These are phyloP conservation scores for Molorchus minor DNA, from an alignment of 2,888 invertebrate species.

Conservation along the genomic window DNA sequence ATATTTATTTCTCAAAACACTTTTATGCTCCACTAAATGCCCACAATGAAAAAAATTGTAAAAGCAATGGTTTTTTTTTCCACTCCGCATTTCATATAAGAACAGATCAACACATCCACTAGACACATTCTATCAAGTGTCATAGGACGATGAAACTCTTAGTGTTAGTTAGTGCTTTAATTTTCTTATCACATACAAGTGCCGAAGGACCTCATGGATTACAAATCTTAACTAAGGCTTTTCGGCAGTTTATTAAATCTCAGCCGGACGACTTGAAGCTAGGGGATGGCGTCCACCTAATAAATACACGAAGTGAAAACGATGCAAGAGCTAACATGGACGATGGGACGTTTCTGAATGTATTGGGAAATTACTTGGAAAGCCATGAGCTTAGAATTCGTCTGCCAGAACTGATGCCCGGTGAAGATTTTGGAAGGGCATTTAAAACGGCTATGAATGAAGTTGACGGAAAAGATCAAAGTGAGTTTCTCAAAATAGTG, in stretches of 20 bases:
- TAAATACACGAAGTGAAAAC: constrained; percentile 65
- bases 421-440: constrained; percentile 65
- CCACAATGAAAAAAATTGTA: constrained; percentile 51
- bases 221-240: constrained; percentile 56
- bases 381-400: constrained; percentile 78
- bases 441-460: constrained; percentile 69
- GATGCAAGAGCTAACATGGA: constrained; percentile 64
- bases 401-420: constrained; percentile 74
- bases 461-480: constrained; percentile 63
- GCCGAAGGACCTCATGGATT: constrained; percentile 50
- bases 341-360: constrained; percentile 67
- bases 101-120: constrained; percentile 34
- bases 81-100: constrained; percentile 44
- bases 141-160: constrained; percentile 54
- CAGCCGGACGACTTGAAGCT: constrained; percentile 67
- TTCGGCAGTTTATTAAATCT: constrained; percentile 66
- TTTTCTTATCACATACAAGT: constrained; percentile 36
- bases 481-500: constrained; percentile 52
- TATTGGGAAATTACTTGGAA: constrained; percentile 73
- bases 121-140: constrained; percentile 45
- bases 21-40: constrained; percentile 63
- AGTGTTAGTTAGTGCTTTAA: constrained; percentile 48
- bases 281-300: constrained; percentile 72
- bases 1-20: constrained; percentile 49
- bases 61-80: constrained; percentile 43